A percentile compares a stretch with the other conserved stretches of the same genome.
Evolutionary conservation across 2,113 vertebrate species (phyloP).

Genomic region (Microcebus lehilahytsara): DNA sequence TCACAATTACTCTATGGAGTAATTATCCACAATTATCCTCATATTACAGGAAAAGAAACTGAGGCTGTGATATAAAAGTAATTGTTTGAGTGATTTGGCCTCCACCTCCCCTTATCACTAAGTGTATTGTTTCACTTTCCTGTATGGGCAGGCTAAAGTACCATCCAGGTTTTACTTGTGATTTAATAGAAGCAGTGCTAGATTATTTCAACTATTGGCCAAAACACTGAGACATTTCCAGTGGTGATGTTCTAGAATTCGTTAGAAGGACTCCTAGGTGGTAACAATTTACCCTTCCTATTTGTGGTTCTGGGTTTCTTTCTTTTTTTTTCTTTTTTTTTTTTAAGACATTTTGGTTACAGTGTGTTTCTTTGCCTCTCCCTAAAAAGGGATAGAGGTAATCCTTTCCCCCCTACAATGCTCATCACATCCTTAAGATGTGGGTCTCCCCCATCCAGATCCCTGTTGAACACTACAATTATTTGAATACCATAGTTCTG

Average conservation of each 20-base stretch:
- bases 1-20: background rate
- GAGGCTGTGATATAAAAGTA: background rate
- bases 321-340: too few species aligned
- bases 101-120: background rate
- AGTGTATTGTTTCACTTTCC: background rate
- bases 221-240: background rate
- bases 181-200: background rate
- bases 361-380: too few species aligned
- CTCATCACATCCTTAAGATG: too few species aligned
- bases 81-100: background rate
- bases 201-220: background rate
- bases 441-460: too few species aligned
- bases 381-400: too few species aligned
- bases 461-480: too few species aligned
- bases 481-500: background rate
- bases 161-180: background rate
- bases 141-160: background rate
- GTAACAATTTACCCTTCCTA: background rate
- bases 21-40: background rate
- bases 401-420: too few species aligned
- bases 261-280: background rate
- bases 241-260: background rate
- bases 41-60: background rate
- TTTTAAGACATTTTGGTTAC: too few species aligned
- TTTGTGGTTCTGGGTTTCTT: background rate